Base-by-base conservation (phyloP, 2,113 vertebrate species). In the Oncorhynchus nerka region DNA sequence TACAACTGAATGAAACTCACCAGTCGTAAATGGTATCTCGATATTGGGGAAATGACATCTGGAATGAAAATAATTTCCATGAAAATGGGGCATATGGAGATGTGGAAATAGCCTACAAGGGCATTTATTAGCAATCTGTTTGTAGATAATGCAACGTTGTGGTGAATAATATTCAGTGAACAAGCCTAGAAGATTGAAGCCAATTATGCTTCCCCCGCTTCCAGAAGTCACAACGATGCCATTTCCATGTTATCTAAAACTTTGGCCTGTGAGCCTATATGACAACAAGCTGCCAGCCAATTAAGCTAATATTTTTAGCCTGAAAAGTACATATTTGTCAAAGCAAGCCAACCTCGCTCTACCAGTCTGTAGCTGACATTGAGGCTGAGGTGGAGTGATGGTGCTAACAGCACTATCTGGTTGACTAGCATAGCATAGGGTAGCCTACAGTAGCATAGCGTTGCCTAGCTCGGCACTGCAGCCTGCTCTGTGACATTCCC, bases 281-380 rank as follows among this genome's bases (percentile, higher is more conserved):
- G 5, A 22, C 22, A 1, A 64, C 15, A 28, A 24, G 73, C 22
- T n/a, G 22, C 73, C 61, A 62, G 66, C 32, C 45, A 75, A 65
- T 69, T 69, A 30, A 9, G 3, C 13, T 55, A 65, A 26, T 84
- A 68, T 71, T 75, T 68, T 73, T 73, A 75, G 65, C 72, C 22
- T 22, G 1, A 19, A 72, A 62, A 61, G 57, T 73, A 73, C 64
- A 78, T 26, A 76, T 82, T 80, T 78, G 16, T 55, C 22, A 48
- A 11, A 65, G 66, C 6, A 70, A 20, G 59, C 66, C 39, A 12
- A 19, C 34, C 62, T 32, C 28, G 57, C 64, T 57, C 24, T 72
- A 4, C 9, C 1, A 19, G 48, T 3, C 39, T 28, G 24, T 59
- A 19, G 1, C 68, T 65, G 55, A 73, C 30, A 19, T 19, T 68